phyloP scores from a whole-genome alignment of 1,140 invertebrate species.

The Tetramorium simillimum region DNA sequence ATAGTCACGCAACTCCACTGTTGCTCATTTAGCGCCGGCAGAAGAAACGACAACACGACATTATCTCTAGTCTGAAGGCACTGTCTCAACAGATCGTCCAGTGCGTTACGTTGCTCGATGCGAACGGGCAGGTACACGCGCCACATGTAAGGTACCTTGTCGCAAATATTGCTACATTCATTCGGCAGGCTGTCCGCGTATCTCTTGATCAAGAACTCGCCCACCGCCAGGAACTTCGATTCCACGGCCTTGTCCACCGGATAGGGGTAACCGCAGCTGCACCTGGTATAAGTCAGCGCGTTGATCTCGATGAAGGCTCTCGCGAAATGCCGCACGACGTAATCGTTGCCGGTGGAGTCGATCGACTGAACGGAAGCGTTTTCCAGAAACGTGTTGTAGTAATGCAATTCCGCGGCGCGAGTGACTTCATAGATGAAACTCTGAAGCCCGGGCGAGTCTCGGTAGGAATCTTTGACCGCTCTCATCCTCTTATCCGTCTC shows the following conservation, averaged over 20 bases:
- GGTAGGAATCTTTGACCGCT: conserved; percentile 74
- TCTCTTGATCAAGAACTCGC: conserved; percentile 75
- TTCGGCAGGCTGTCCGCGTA: conserved; percentile 64
- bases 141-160: conserved; percentile 87
- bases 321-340: conserved; percentile 71
- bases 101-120: conserved; percentile 55
- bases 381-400: conserved; percentile 76
- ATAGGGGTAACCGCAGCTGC: conserved; percentile 77
- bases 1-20: conserved; percentile 75
- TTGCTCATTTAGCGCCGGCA: conserved; percentile 72
- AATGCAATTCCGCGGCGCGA: conserved; percentile 78
- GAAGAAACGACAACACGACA: conserved; percentile 74
- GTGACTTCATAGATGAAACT: conserved; percentile 77
- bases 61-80: conserved; percentile 80
- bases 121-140: conserved; percentile 76
- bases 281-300: conserved; percentile 64
- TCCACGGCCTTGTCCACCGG: conserved; percentile 64
- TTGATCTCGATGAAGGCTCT: conserved; percentile 80
- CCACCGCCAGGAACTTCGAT: conserved; percentile 79
- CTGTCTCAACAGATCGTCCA: conserved; percentile 70
- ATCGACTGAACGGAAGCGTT: conserved; percentile 74
- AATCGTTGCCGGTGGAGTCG: conserved; percentile 58
- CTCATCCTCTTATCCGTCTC: conserved; percentile 72
- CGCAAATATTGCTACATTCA: conserved; percentile 82
- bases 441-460: conserved; percentile 72